Base-by-base conservation (phyloP, 2,797 vertebrate species). In the Falco concolor region DNA sequence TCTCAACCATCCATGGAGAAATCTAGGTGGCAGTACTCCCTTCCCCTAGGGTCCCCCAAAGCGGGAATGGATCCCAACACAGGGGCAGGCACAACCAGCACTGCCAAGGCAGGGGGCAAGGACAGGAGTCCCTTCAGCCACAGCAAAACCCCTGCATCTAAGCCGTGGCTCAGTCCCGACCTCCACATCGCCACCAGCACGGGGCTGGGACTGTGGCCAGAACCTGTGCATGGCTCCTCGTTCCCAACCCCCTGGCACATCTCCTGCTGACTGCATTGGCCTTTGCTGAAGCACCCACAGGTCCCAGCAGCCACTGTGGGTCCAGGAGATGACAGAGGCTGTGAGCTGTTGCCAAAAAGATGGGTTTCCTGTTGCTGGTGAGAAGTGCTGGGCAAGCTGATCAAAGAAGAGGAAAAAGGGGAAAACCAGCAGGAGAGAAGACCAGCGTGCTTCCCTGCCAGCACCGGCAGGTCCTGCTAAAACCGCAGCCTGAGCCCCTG, bases 211-310 rank as follows among this genome's bases (percentile, higher is more conserved):
- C 45, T 1, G 0, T 2, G 2, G 27, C 21, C 27, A 38, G 65
- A 73, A 30, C 40, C 56, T 1, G 0, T 1, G 1, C 1, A 1
- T 1, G 1, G 47, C 42, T 84, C 61, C 54, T 15, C 1, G 0
- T 28, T 74, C 56, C 61, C 38, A 79, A 79, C 27, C 21, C 19
- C 19, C 56, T 1, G 0, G 47, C 38, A 40, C 54, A 18, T 15
- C 54, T 50, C 67, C 45, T 1, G 0, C 47, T 40, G 24, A 30
- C 12, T 27, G 30, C 32, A 45, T 70, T 69, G 76, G 56, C 50
- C 21, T 82, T 47, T 87, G 38, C 45, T 76, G 50, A 76, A 82
- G 21, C 7, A 45, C 13, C 2, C 0, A 27, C 56, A 36, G 50
- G n/a, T 70, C 57, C 38, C 57, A 28, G 70, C 44, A 47, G 44